These are phyloP conservation scores for Pseudococcus jackbeardsleyi DNA, from an alignment of 2,888 invertebrate genomes.

Conservation along the genomic window DNA sequence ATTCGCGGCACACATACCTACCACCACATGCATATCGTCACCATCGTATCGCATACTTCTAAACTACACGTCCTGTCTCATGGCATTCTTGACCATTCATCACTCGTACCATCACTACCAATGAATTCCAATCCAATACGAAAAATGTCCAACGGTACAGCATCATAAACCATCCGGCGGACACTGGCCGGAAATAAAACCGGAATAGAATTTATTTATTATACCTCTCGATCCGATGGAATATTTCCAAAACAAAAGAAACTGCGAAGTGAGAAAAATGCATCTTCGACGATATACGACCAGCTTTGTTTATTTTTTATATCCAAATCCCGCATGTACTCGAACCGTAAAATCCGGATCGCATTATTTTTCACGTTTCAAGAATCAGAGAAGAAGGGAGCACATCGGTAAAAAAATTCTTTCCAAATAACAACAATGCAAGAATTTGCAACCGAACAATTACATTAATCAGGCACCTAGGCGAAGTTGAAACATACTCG, in stretches of 20 bases:
- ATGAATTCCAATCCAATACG: constrained; percentile 39
- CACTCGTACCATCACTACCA: neutral
- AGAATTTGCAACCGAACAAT: too few species aligned
- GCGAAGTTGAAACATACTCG: neutral
- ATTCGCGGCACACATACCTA: neutral
- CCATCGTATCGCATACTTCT: neutral
- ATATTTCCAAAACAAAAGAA: constrained; percentile 29
- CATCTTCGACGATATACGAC: neutral
- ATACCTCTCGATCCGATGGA: neutral
- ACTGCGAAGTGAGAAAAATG: neutral
- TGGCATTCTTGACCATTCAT: constrained; percentile 12
- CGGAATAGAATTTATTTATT: constrained; percentile 18
- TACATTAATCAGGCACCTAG: too few species aligned
- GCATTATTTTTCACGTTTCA: neutral
- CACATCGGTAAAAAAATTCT: neutral
- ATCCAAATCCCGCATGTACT: neutral
- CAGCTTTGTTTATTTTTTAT: neutral
- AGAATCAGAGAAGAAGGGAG: neutral
- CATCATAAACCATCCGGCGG: constrained; percentile 21
- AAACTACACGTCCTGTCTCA: neutral
- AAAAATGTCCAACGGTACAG: constrained; percentile 25
- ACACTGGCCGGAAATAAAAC: constrained; percentile 20
- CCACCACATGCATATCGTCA: neutral
- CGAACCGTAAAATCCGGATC: neutral
- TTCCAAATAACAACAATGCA: neutral